Conservation (phyloP, 2,113 vertebrate species). For the Alethe diademata region DNA sequence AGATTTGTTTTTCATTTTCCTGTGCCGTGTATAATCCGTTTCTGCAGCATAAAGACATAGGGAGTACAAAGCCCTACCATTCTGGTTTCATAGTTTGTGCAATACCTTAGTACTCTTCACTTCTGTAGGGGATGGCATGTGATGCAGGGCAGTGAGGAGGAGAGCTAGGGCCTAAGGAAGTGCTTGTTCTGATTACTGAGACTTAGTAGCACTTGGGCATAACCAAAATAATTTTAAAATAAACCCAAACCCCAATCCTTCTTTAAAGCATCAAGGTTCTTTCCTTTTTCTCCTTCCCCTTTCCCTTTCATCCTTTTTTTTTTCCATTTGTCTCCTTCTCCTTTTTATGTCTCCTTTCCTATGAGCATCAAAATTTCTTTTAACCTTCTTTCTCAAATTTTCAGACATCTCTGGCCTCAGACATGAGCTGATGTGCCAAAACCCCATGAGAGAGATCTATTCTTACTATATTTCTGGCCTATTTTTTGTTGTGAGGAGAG, state of each 20-base stretch:
- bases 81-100: background rate
- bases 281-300: background rate
- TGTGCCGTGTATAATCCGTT: background rate
- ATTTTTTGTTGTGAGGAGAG: background rate
- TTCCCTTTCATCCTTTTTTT: background rate
- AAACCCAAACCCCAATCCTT: background rate
- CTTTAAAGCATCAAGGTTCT: background rate
- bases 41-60: background rate
- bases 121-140: background rate
- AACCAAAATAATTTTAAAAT: background rate
- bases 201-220: background rate
- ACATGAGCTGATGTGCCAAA: background rate
- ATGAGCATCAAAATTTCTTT: background rate
- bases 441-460: slow-evolving; percentile 11
- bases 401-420: background rate
- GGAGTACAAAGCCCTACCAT: background rate
- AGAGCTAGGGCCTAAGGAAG: background rate
- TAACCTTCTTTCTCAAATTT: slow-evolving; percentile 15
- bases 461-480: slow-evolving; percentile 15
- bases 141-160: background rate
- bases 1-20: background rate
- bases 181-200: background rate
- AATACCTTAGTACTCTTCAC: background rate
- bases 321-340: background rate
- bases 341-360: background rate